phyloP scores from a whole-genome alignment of 1,140 invertebrate species.

The Sitodiplosis mosellana region DNA sequence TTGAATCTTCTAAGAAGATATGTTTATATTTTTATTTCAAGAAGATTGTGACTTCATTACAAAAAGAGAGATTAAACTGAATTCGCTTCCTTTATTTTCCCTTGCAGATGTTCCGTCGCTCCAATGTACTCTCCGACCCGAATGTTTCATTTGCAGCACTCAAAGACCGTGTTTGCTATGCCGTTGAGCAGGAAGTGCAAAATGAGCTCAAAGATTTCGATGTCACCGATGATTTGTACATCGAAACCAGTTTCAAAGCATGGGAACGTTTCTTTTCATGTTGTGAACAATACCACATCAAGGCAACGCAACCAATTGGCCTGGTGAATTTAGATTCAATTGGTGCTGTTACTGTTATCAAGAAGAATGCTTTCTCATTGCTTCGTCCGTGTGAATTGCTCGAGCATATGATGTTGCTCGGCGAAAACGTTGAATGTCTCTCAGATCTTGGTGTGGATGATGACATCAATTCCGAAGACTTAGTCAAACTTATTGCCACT shows the following conservation, averaged over 20 bases:
- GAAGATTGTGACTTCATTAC: no score
- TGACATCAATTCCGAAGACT: slow-evolving; percentile 25
- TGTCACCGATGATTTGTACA: slow-evolving; percentile 54
- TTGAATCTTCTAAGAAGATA: no score
- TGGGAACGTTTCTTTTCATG: slow-evolving; percentile 86
- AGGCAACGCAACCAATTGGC: slow-evolving; percentile 48
- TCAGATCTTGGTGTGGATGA: slow-evolving; percentile 3
- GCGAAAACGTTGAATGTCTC: slow-evolving; percentile 24
- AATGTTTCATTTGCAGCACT: slow-evolving; percentile 31
- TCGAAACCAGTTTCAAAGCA: slow-evolving; percentile 51
- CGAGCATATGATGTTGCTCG: slow-evolving; percentile 49
- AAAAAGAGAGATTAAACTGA: no score
- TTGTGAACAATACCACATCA: slow-evolving; percentile 73
- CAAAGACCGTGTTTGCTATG: slow-evolving; percentile 41
- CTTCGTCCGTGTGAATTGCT: slow-evolving; percentile 52
- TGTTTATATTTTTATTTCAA: background rate
- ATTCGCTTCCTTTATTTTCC: no score
- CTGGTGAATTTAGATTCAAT: slow-evolving; percentile 33
- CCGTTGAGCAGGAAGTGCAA: slow-evolving; percentile 51
- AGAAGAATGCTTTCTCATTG: slow-evolving; percentile 44
- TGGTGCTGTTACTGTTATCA: slow-evolving; percentile 32
- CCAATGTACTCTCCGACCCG: slow-evolving; percentile 31
- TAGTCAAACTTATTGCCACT: slow-evolving; percentile 33
- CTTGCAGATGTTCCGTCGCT: slow-evolving; percentile 34
- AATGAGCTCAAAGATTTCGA: slow-evolving; percentile 46